These are phyloP conservation scores for Nicator chloris DNA, from an alignment of 2,113 vertebrate species.

Conservation along the genomic window DNA sequence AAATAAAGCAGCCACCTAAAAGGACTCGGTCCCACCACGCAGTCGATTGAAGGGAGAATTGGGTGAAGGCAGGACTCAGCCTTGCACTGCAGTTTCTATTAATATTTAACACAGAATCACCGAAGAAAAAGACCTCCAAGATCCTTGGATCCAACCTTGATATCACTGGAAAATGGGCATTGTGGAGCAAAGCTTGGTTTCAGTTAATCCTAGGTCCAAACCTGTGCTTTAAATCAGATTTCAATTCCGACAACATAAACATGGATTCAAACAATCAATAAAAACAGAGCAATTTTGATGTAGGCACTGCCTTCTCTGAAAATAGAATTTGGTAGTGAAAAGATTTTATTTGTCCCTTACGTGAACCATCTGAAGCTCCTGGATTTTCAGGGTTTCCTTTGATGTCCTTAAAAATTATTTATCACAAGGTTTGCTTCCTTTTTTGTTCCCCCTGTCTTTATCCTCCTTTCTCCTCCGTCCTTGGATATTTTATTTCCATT, in stretches of 20 bases:
- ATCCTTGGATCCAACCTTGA: background rate
- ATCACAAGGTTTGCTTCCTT: background rate
- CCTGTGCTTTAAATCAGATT: background rate
- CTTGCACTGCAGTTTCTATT: background rate
- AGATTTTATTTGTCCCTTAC: background rate
- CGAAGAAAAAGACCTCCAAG: background rate
- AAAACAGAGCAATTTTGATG: background rate
- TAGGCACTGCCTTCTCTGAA: background rate
- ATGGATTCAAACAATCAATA: background rate
- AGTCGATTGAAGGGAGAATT: background rate
- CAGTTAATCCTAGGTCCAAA: background rate
- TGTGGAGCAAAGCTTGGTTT: background rate
- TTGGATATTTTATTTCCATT: background rate
- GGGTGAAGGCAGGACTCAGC: background rate
- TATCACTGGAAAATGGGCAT: background rate
- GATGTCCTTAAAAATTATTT: background rate
- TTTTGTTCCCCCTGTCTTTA: rapidly evolving
- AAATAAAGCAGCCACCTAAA: background rate
- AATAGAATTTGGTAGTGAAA: background rate
- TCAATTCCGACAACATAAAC: background rate
- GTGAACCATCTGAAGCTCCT: background rate
- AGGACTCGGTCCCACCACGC: background rate
- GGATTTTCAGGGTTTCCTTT: background rate
- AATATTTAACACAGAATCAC: background rate
- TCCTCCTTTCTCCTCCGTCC: background rate